Evolutionary conservation across 2,888 invertebrate species (phyloP).

Genomic region (Axea sp.): DNA sequence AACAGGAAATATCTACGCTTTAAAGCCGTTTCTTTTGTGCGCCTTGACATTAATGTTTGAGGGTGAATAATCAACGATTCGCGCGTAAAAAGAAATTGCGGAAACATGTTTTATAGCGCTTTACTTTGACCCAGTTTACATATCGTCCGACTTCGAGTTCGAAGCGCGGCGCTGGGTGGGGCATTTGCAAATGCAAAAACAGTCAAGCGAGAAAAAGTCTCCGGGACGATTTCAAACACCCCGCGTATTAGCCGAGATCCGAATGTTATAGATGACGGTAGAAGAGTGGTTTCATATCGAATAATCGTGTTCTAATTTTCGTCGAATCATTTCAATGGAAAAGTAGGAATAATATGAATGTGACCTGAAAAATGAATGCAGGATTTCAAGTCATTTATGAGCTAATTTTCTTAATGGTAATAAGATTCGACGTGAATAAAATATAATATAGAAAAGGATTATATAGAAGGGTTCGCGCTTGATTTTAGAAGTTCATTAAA

Average conservation of each 20-base stretch:
- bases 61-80: conserved; percentile 22
- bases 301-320: conserved; percentile 3
- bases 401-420: no score
- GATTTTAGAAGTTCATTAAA: no score
- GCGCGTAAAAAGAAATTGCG: conserved; percentile 4
- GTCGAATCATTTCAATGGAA: conserved; percentile 5
- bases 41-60: conserved; percentile 6
- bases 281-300: conserved; percentile 15
- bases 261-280: conserved; percentile 2
- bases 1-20: conserved; percentile 4
- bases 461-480: no score
- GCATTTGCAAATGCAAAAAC: conserved; percentile 22
- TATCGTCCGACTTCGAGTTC: not conserved
- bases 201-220: conserved; percentile 14
- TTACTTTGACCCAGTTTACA: conserved; percentile 26
- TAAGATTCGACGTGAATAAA: no score
- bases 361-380: conserved; percentile 19
- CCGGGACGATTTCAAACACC: conserved; percentile 15
- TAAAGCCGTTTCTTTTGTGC: conserved; percentile 10
- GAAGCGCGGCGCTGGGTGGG: not conserved
- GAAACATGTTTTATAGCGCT: conserved; percentile 8
- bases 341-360: conserved; percentile 1
- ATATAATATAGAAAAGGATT: no score
- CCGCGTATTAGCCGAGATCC: not conserved
- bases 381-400: no score